A percentile compares a stretch with the other conserved stretches of the same genome.
phyloP scores from a whole-genome alignment of 2,888 invertebrate species.

The Taenaris catops region DNA sequence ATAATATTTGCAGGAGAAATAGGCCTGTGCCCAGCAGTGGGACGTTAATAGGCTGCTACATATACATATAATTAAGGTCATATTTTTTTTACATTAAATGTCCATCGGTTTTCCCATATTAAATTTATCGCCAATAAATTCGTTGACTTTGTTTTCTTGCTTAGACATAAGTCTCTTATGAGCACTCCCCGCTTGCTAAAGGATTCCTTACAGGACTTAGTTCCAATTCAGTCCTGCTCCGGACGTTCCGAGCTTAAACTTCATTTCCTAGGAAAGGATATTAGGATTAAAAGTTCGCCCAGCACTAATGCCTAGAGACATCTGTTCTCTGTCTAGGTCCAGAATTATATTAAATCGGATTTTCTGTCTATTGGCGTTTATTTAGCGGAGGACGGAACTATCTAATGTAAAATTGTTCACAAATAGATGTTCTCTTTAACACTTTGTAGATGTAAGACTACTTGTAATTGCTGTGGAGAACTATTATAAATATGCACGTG shows the following conservation, averaged over 20 bases:
- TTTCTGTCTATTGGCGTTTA: slow-evolving; percentile 25
- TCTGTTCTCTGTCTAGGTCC: slow-evolving; percentile 35
- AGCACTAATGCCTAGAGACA: slow-evolving; percentile 46
- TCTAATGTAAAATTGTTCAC: background rate
- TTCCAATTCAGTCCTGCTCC: slow-evolving; percentile 32
- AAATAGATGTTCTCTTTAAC: too few relatives aligned
- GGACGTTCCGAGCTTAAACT: slow-evolving; percentile 58
- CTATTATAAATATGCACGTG: too few relatives aligned
- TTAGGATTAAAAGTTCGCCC: slow-evolving; percentile 67
- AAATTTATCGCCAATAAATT: slow-evolving; percentile 8
- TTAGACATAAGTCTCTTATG: slow-evolving; percentile 23
- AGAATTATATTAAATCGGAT: slow-evolving; percentile 31
- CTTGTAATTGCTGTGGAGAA: too few relatives aligned
- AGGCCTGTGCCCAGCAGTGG: too few relatives aligned
- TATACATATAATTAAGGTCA: too few relatives aligned
- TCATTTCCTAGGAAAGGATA: slow-evolving; percentile 68
- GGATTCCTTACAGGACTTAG: slow-evolving; percentile 40
- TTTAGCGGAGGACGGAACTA: background rate
- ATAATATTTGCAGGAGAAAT: too few relatives aligned
- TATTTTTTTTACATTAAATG: background rate
- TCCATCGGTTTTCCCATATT: slow-evolving; percentile 7
- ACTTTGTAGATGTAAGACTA: background rate
- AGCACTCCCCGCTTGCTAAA: slow-evolving; percentile 30
- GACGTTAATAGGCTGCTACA: too few relatives aligned
- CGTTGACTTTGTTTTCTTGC: slow-evolving; percentile 8